Conservation (phyloP, 2,888 invertebrate genomes). For the Idaea aversata region DNA sequence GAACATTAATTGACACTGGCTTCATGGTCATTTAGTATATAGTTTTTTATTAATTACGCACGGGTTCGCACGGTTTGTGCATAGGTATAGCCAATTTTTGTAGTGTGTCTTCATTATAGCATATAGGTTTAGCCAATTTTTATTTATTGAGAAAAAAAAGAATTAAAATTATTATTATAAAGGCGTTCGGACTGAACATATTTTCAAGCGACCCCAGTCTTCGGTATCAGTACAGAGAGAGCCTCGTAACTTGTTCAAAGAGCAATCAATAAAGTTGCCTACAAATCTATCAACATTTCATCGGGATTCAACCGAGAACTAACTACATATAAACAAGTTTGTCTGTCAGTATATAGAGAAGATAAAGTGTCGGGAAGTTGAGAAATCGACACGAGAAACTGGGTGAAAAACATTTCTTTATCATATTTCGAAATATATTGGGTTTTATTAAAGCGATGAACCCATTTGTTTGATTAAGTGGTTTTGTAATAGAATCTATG, state of each 20-base stretch:
- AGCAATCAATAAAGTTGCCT: slow-evolving; percentile 29
- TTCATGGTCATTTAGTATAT: too few relatives aligned
- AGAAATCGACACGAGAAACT: background rate
- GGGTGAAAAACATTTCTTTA: background rate
- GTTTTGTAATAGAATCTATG: background rate
- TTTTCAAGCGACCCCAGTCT: background rate
- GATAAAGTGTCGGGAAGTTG: background rate
- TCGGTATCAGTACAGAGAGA: background rate
- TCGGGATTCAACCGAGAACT: slow-evolving; percentile 21
- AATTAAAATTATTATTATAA: background rate
- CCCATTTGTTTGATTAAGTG: background rate
- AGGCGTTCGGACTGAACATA: too few relatives aligned
- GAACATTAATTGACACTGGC: too few relatives aligned
- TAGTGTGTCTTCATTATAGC: too few relatives aligned
- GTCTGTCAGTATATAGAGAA: slow-evolving; percentile 20
- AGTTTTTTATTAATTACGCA: too few relatives aligned
- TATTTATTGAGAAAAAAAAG: too few relatives aligned
- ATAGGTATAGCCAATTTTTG: too few relatives aligned
- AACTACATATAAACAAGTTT: slow-evolving; percentile 24
- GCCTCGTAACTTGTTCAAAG: slow-evolving; percentile 10
- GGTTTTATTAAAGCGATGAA: background rate
- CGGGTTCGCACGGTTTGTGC: too few relatives aligned
- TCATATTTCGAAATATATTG: background rate
- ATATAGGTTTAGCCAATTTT: too few relatives aligned
- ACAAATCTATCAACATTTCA: slow-evolving; percentile 39